phyloP scores from a whole-genome alignment of 2,797 vertebrate species.

The Coendou prehensilis region DNA sequence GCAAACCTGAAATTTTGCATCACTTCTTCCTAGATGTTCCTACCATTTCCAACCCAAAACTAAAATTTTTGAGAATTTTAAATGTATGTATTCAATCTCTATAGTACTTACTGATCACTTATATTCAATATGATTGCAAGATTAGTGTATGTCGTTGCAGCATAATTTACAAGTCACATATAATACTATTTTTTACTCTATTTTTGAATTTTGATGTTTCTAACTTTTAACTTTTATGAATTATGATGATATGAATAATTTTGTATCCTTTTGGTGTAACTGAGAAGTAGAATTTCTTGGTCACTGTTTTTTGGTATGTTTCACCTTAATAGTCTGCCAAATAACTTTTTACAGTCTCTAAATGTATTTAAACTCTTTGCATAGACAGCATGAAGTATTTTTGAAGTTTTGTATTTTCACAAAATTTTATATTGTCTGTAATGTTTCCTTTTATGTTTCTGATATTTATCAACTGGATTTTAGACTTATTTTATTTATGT shows the following conservation, averaged over 20 bases:
- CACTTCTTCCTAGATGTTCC: not conserved
- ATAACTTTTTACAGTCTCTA: not conserved
- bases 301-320: not conserved
- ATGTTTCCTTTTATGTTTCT: not conserved
- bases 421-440: not conserved
- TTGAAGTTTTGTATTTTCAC: not conserved
- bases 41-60: not conserved
- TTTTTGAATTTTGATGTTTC: not conserved
- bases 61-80: not conserved
- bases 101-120: not conserved
- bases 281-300: not conserved
- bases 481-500: not conserved
- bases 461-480: not conserved
- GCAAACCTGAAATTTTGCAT: not conserved
- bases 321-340: not conserved
- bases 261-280: not conserved
- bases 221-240: not conserved
- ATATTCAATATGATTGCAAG: not conserved
- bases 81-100: not conserved
- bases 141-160: not conserved
- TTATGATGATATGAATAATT: not conserved
- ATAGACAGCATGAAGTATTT: not conserved
- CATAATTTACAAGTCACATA: not conserved
- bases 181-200: too few relatives aligned
- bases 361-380: not conserved